Conservation (phyloP, 1,140 invertebrate species). For the Drosophila burlai region DNA sequence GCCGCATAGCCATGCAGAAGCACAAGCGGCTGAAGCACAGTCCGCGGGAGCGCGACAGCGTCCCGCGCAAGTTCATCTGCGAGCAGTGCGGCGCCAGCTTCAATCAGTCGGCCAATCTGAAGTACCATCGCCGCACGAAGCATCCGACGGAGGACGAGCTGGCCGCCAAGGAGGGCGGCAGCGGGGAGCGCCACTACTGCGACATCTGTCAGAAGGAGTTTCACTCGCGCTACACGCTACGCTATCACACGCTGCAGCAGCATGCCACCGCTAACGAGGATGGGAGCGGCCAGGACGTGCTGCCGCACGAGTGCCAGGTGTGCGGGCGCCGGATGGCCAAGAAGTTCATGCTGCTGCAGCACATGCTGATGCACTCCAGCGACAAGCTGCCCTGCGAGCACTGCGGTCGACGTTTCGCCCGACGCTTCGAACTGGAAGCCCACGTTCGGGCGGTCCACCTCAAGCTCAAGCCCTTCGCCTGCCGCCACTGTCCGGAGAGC, state of each 20-base stretch:
- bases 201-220: constrained; percentile 74
- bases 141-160: constrained; percentile 75
- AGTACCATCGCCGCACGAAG: constrained; percentile 73
- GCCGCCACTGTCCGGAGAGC: constrained; percentile 66
- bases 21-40: constrained; percentile 75
- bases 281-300: constrained; percentile 4
- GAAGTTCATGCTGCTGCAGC: constrained; percentile 79
- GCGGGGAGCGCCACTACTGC: constrained; percentile 55
- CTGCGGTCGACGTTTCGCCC: constrained; percentile 72
- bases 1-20: constrained; percentile 71
- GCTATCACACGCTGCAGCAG: constrained; percentile 75
- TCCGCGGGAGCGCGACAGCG: neutral
- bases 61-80: constrained; percentile 61
- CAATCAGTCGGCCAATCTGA: constrained; percentile 76
- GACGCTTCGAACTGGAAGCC: constrained; percentile 77
- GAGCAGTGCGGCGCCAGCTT: constrained; percentile 78
- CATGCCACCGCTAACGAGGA: constrained; percentile 40
- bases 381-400: constrained; percentile 79
- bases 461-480: constrained; percentile 76
- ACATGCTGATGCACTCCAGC: constrained; percentile 78
- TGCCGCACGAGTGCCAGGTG: constrained; percentile 68
- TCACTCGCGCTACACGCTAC: constrained; percentile 75
- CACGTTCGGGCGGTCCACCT: constrained; percentile 83
- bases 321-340: constrained; percentile 80
- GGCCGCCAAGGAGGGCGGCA: constrained; percentile 40